These are phyloP conservation scores for Andrena hattorfiana DNA, from an alignment of 2,888 invertebrate genomes.

Conservation along the genomic window DNA sequence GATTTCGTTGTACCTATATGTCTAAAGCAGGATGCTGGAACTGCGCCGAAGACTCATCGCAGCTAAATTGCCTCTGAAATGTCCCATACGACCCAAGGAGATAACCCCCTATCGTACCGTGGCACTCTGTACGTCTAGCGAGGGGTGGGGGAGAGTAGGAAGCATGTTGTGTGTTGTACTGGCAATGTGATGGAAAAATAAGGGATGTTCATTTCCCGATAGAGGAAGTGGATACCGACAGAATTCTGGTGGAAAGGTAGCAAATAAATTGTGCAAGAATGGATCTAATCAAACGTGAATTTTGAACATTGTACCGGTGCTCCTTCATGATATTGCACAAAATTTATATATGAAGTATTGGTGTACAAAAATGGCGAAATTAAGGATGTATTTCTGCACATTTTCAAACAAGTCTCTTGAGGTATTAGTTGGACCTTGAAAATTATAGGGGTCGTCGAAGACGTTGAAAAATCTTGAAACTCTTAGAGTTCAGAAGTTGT, in stretches of 20 bases:
- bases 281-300: not conserved
- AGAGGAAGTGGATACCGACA: constrained; percentile 15
- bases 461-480: not conserved
- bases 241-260: not conserved
- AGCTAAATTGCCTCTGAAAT: constrained; percentile 64
- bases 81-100: constrained; percentile 49
- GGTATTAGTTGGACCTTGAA: too few species aligned
- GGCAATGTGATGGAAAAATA: constrained; percentile 41
- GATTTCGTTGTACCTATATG: not conserved
- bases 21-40: constrained; percentile 28
- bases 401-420: too few species aligned
- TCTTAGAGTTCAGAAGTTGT: not conserved
- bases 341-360: too few species aligned
- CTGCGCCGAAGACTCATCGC: constrained; percentile 37
- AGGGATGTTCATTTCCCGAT: constrained; percentile 14
- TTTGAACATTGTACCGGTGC: not conserved
- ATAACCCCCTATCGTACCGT: constrained; percentile 55
- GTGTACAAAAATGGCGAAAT: too few species aligned
- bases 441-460: not conserved
- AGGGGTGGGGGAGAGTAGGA: constrained; percentile 1
- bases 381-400: too few species aligned
- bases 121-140: constrained; percentile 28
- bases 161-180: constrained; percentile 28
- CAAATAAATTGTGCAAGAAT: not conserved
- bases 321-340: too few species aligned